Percentiles rank a stretch among this genome's conserved stretches.
Conservation (phyloP, 2,113 vertebrate genomes). For the Alexandromys fortis region DNA sequence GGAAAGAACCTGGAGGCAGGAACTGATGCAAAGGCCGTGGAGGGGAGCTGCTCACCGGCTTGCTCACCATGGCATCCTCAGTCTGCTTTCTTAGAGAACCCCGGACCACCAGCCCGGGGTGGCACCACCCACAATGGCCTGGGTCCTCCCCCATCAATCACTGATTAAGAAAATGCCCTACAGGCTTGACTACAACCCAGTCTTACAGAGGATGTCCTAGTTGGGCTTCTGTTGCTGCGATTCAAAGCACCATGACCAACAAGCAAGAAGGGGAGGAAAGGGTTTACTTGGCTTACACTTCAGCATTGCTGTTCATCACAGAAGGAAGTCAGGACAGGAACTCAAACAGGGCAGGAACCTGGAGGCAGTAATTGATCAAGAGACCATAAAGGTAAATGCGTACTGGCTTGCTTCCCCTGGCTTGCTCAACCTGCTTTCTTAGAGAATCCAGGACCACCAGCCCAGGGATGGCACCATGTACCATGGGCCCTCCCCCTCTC, state of each 20-base stretch:
- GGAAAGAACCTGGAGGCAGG: background rate
- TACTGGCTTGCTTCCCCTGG: background rate
- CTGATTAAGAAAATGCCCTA: background rate
- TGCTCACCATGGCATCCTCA: background rate
- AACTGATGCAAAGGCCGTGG: background rate
- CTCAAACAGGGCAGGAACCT: background rate
- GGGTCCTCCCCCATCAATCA: background rate
- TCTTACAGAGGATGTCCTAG: background rate
- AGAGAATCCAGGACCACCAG: background rate
- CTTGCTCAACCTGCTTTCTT: background rate
- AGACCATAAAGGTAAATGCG: background rate
- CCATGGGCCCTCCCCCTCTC: too few relatives aligned
- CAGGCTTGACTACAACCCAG: background rate
- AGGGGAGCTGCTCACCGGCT: background rate
- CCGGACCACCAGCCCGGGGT: background rate
- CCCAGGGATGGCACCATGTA: background rate
- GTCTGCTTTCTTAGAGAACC: background rate
- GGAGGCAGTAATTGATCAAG: background rate
- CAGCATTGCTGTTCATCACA: background rate
- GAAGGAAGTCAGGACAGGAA: background rate
- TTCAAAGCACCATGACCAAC: background rate
- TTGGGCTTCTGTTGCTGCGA: background rate
- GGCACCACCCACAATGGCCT: background rate
- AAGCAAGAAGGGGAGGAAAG: background rate
- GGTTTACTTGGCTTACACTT: background rate